A percentile compares a stretch with the other conserved stretches of the same genome.
Evolutionary conservation across 1,140 invertebrate genomes (phyloP).

Genomic region (Cyphomyrmex costatus): DNA sequence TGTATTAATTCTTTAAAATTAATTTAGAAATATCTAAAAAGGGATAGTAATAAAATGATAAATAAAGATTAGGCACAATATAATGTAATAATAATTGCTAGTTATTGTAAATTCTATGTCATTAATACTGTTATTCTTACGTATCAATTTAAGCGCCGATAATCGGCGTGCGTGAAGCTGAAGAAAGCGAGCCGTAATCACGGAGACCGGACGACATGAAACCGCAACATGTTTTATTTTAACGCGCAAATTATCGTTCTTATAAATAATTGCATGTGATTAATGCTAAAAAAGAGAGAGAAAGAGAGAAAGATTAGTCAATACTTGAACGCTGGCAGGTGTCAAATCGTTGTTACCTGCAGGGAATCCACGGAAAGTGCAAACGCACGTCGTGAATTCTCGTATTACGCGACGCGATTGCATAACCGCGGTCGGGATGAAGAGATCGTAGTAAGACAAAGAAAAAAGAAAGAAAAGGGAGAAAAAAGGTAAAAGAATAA

Average conservation of each 20-base stretch:
- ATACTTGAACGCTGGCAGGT: neutral
- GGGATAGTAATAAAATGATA: neutral
- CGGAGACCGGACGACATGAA: neutral
- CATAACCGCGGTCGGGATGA: conserved; percentile 26
- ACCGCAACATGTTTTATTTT: conserved; percentile 16
- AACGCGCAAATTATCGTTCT: conserved; percentile 2
- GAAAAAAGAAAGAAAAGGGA: neutral
- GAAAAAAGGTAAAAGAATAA: neutral
- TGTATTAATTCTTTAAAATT: neutral
- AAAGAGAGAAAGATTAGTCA: neutral
- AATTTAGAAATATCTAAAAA: neutral
- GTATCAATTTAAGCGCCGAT: conserved; percentile 7
- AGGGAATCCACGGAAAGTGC: conserved; percentile 9
- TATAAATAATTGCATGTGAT: neutral
- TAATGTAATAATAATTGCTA: neutral
- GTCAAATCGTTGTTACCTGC: conserved; percentile 8
- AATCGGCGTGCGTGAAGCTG: conserved; percentile 10
- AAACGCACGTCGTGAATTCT: conserved; percentile 37
- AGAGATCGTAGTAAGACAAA: neutral
- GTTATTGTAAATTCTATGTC: neutral
- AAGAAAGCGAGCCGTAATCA: conserved; percentile 21
- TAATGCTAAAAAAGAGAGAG: neutral
- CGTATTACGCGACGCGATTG: conserved; percentile 34
- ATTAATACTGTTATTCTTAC: neutral
- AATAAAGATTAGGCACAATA: neutral